Conservation (phyloP, 2,113 vertebrate genomes). For the Stercorarius parasiticus region DNA sequence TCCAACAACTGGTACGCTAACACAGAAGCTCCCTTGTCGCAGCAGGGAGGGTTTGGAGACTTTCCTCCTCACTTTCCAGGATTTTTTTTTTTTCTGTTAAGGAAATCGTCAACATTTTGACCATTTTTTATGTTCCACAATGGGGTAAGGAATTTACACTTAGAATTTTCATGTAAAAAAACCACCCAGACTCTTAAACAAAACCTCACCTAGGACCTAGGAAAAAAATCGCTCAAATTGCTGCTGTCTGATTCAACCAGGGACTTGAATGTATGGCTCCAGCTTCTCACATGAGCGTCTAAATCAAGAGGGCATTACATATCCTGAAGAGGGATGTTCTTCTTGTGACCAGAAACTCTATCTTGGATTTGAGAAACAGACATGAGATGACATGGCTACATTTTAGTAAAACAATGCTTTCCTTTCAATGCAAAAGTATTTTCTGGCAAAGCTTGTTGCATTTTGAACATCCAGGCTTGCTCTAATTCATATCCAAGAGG, state of each 20-base stretch:
- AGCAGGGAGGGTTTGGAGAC: background rate
- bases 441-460: background rate
- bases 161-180: background rate
- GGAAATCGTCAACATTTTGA: background rate
- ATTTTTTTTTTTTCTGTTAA: background rate
- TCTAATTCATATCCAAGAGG: background rate
- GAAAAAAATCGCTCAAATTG: background rate
- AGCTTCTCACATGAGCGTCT: background rate
- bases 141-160: background rate
- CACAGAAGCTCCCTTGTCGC: background rate
- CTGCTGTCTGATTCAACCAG: background rate
- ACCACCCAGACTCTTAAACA: background rate
- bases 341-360: background rate
- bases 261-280: background rate
- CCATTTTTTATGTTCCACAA: background rate
- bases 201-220: background rate
- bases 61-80: background rate
- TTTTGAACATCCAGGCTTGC: background rate
- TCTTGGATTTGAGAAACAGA: background rate
- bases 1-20: background rate
- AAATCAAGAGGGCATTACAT: background rate
- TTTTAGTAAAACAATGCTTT: background rate
- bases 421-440: background rate
- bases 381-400: background rate
- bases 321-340: background rate